Conservation (phyloP, 2,888 invertebrate genomes). For the Hypolimnas misippus region DNA sequence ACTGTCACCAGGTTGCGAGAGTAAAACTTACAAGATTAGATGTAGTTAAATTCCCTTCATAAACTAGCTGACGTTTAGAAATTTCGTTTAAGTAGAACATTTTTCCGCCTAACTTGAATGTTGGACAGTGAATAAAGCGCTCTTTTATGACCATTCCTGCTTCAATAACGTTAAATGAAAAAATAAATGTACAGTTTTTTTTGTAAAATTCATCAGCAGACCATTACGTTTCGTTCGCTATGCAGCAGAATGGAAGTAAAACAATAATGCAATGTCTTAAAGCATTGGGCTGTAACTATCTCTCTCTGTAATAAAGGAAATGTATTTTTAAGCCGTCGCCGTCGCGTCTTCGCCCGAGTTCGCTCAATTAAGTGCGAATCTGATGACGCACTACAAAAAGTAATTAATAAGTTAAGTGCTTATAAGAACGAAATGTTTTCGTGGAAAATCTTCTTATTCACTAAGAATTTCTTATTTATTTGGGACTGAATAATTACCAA, state of each 20-base stretch:
- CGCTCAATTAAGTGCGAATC: conserved; percentile 70
- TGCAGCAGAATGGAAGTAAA: conserved; percentile 44
- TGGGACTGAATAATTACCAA: background rate
- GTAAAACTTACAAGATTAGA: too few relatives aligned
- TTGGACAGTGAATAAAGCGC: background rate
- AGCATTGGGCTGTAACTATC: conserved; percentile 59
- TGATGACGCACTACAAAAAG: conserved; percentile 49
- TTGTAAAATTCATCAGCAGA: conserved; percentile 30
- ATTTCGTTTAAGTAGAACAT: background rate
- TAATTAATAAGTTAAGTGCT: conserved; percentile 41
- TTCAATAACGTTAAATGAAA: conserved; percentile 3
- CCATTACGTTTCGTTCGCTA: conserved; percentile 38
- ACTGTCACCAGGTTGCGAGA: too few relatives aligned
- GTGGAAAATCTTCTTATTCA: conserved; percentile 17
- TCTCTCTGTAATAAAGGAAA: conserved; percentile 62
- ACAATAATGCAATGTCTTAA: conserved; percentile 50
- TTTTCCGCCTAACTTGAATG: background rate
- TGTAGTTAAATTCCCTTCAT: too few relatives aligned
- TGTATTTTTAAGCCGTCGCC: conserved; percentile 77
- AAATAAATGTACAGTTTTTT: conserved; percentile 15
- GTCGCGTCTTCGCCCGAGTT: conserved; percentile 67
- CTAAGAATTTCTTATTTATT: background rate
- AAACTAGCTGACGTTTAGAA: background rate
- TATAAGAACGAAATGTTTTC: conserved; percentile 25
- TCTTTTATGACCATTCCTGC: background rate